Evolutionary conservation across 2,888 invertebrate species (phyloP).

Genomic region (Melieria crassipennis): DNA sequence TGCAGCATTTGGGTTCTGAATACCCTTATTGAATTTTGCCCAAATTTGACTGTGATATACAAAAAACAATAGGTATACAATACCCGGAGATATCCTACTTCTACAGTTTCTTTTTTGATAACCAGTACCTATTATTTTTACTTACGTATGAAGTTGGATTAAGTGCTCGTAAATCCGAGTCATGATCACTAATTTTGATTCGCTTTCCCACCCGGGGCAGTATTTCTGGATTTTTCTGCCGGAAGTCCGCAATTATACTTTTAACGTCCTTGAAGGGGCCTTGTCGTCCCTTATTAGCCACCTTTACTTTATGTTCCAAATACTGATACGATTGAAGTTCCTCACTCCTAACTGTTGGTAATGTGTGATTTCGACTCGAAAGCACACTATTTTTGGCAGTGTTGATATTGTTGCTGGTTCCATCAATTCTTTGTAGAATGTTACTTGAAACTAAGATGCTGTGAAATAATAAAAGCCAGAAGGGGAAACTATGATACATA

Average conservation of each 20-base stretch:
- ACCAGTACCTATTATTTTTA: slow-evolving; percentile 6
- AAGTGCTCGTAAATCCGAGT: slow-evolving; percentile 2
- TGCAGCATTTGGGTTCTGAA: too few relatives aligned
- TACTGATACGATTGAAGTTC: slow-evolving; percentile 47
- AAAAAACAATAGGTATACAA: too few relatives aligned
- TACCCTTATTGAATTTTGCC: too few relatives aligned
- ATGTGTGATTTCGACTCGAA: slow-evolving; percentile 4
- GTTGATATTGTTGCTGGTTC: slow-evolving; percentile 46
- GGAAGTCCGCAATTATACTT: slow-evolving; percentile 83
- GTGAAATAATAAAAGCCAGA: slow-evolving; percentile 34
- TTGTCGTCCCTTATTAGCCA: slow-evolving; percentile 70
- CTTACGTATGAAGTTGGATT: slow-evolving; percentile 35
- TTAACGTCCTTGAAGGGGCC: slow-evolving; percentile 84
- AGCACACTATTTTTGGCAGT: slow-evolving; percentile 16
- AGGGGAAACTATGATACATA: slow-evolving; percentile 13
- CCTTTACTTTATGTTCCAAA: slow-evolving; percentile 57
- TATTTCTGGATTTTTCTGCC: slow-evolving; percentile 79
- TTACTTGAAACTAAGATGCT: slow-evolving; percentile 60
- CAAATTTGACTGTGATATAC: too few relatives aligned
- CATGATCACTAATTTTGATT: slow-evolving; percentile 64
- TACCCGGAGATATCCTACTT: background rate
- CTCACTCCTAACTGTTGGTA: slow-evolving; percentile 39
- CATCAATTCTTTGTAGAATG: slow-evolving; percentile 62
- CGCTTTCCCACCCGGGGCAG: slow-evolving; percentile 75
- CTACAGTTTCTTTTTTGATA: too few relatives aligned